These are phyloP conservation scores for Bombus fervidus DNA, from an alignment of 1,140 invertebrate species.

Conservation along the genomic window DNA sequence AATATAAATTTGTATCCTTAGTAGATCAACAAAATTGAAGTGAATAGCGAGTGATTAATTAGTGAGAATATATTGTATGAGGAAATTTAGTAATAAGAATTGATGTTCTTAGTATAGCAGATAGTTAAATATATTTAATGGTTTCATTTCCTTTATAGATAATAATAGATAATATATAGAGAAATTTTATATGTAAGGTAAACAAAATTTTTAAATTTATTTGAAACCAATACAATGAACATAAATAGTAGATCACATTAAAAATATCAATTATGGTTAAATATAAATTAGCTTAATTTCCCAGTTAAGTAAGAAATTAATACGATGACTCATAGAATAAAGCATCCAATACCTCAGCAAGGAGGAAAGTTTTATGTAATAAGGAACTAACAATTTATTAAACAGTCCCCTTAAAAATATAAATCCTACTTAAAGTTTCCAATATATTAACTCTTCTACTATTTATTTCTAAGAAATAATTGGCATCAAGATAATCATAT, in stretches of 20 bases:
- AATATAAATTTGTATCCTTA: slow-evolving; percentile 9
- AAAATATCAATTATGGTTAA: not conserved
- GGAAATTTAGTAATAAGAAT: not conserved
- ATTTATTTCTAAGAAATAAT: not conserved
- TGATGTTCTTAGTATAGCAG: not conserved
- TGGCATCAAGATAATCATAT: not conserved
- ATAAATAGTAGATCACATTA: not conserved
- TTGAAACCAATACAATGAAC: not conserved
- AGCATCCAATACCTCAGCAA: slow-evolving; percentile 9
- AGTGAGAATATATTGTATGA: too few relatives aligned
- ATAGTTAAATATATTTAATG: not conserved
- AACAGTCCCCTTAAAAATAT: not conserved
- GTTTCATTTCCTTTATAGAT: slow-evolving; percentile 15
- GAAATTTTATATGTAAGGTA: not conserved
- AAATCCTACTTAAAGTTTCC: not conserved
- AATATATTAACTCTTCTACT: not conserved
- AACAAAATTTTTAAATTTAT: not conserved
- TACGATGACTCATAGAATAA: slow-evolving; percentile 43
- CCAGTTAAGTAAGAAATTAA: slow-evolving; percentile 32
- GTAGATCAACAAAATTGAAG: not conserved
- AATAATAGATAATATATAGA: not conserved
- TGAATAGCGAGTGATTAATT: not conserved
- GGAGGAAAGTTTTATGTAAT: not conserved
- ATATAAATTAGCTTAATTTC: slow-evolving; percentile 14
- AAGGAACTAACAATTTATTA: not conserved